Base-by-base conservation (phyloP, 1,140 invertebrate genomes). In the Anadara kagoshimensis region DNA sequence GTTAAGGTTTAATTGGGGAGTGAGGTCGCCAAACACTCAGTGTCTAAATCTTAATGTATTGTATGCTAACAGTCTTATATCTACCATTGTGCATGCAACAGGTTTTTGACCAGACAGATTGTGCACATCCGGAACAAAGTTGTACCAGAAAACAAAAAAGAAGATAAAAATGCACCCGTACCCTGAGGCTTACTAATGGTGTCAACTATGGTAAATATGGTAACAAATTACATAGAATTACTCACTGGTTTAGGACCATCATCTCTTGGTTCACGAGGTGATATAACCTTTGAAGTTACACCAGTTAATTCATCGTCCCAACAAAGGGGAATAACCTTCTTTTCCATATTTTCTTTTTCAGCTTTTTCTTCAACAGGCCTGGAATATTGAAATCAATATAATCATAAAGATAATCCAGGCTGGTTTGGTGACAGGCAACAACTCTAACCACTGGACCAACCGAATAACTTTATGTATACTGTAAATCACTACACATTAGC, bases 251-350 rank as follows among this genome's bases (percentile, higher is more conserved):
- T 64, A 24, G 63, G 26, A 53, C 43, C 67, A 57, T 73, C 59
- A 76, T 76, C 57, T 43, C 54, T 62, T 43, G 77, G 58, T 53
- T 51, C 20, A 22, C 75, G 69, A 29, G 83, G 73, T 16, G 69
- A 59, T n/a, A 83, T 67, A 44, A 85, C 75, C 67, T 79, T 85
- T 43, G 75, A 68, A 26, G 76, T 43, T 4, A 73, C 62, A 53
- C 29, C 53, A 12, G 51, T 61, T 20, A 83, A 36, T 67, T 83
- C 79, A 73, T 83, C 83, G 20, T 73, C 73, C 83, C 83, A 85
- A 68, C 76, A 81, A 8, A 85, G 73, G n/a, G 81, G 81, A 5
- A 79, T 47, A 5, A 56, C 63, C 47, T 51, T 69, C 14, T 49
- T 44, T 56, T 49, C 45, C 14, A 29, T 47, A 24, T 14, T 62